These are phyloP conservation scores for Falcaria lacertinaria DNA, from an alignment of 2,888 invertebrate genomes.

Conservation along the genomic window DNA sequence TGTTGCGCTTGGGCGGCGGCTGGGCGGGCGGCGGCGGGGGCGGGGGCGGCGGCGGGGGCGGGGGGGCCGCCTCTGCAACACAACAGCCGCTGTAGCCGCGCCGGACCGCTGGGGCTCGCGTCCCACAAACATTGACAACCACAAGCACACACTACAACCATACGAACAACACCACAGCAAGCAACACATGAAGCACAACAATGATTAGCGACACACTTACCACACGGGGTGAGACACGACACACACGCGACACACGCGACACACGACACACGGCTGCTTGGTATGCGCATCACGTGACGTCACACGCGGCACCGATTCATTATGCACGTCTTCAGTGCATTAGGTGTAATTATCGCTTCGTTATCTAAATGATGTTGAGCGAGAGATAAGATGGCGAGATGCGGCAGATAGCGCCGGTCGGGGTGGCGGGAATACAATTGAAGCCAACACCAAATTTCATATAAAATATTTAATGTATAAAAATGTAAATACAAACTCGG, in stretches of 20 bases:
- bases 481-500: conserved; percentile 39
- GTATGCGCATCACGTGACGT: too few relatives aligned
- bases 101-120: conserved; percentile 21
- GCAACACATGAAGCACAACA: conserved; percentile 12
- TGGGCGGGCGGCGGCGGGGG: conserved; percentile 38
- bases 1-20: conserved; percentile 40
- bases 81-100: conserved; percentile 11
- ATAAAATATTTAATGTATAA: conserved; percentile 50
- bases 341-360: not conserved
- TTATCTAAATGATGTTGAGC: not conserved
- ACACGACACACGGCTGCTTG: too few relatives aligned
- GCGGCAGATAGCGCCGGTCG: conserved; percentile 4
- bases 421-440: conserved; percentile 6
- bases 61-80: conserved; percentile 31
- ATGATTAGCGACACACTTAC: conserved; percentile 20
- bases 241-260: too few relatives aligned
- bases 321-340: too few relatives aligned
- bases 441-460: conserved; percentile 28
- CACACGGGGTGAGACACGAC: too few relatives aligned
- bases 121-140: not conserved
- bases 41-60: conserved; percentile 59
- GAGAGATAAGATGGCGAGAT: conserved; percentile 2
- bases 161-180: not conserved
- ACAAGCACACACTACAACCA: not conserved
- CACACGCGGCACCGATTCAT: too few relatives aligned